phyloP scores from a whole-genome alignment of 2,113 vertebrate genomes.

The Lycaon pictus region DNA sequence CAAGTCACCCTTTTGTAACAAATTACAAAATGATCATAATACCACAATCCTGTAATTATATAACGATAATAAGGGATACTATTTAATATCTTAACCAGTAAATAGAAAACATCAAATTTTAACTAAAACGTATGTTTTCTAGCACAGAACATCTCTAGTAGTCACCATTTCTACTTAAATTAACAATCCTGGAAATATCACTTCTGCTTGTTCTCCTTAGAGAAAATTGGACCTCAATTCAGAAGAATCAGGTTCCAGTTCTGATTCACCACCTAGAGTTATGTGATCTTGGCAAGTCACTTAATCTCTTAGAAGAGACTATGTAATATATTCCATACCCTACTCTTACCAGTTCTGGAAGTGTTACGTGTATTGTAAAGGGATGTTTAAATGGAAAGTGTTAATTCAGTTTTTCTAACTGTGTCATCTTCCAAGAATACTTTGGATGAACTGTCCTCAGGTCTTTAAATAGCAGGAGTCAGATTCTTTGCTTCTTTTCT shows the following conservation, averaged over 20 bases:
- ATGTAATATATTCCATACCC: neutral
- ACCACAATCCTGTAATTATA: neutral
- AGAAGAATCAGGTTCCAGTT: neutral
- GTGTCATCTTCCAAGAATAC: slow-evolving; percentile 7
- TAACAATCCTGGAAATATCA: neutral
- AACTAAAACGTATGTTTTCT: slow-evolving; percentile 25
- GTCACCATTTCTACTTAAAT: slow-evolving; percentile 35
- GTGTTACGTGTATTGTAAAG: slow-evolving; percentile 8
- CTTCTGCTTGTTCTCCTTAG: neutral
- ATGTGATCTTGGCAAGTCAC: neutral
- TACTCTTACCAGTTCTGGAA: neutral
- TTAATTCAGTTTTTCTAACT: slow-evolving; percentile 36
- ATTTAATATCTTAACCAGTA: slow-evolving; percentile 5
- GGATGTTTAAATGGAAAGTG: slow-evolving; percentile 8
- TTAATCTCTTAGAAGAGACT: neutral
- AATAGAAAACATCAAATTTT: slow-evolving; percentile 33
- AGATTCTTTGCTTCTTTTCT: neutral
- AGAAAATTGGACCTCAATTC: neutral
- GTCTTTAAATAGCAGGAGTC: neutral
- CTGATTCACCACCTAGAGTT: neutral
- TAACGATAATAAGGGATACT: neutral
- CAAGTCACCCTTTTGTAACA: slow-evolving; percentile 4
- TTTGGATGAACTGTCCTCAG: neutral
- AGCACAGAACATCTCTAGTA: neutral
- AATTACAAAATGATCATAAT: slow-evolving; percentile 28